These are phyloP conservation scores for Grallaria varia DNA, from an alignment of 2,113 vertebrate genomes.

Conservation along the genomic window DNA sequence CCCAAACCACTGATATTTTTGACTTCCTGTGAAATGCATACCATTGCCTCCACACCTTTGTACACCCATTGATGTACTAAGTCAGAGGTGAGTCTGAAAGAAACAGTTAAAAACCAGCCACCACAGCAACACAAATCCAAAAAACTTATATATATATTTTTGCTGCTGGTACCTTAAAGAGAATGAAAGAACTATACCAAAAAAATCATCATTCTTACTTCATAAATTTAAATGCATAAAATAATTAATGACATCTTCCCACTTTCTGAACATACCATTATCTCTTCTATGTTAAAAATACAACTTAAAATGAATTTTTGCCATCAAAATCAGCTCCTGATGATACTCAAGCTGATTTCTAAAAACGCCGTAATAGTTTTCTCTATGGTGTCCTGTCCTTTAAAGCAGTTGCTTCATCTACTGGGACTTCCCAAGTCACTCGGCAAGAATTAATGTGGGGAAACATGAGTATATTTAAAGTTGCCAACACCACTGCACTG, in stretches of 20 bases:
- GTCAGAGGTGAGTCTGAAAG: neutral
- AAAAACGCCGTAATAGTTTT: neutral
- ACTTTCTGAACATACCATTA: slow-evolving; percentile 1
- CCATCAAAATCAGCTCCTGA: slow-evolving; percentile 22
- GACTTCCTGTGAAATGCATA: neutral
- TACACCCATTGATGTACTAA: neutral
- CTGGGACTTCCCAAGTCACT: slow-evolving; percentile 23
- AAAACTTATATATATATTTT: neutral
- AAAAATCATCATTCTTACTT: neutral
- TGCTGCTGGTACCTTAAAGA: neutral
- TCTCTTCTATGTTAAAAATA: slow-evolving; percentile 22
- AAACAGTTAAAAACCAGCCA: neutral
- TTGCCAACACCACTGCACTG: neutral
- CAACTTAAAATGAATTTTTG: slow-evolving; percentile 35
- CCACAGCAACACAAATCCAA: neutral
- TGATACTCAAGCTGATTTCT: neutral
- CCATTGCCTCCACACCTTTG: neutral
- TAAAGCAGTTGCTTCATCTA: slow-evolving; percentile 47
- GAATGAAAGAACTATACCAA: neutral
- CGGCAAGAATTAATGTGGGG: neutral
- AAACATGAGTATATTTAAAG: neutral
- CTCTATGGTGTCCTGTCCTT: neutral
- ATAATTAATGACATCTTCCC: neutral
- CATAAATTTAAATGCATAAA: slow-evolving; percentile 27
- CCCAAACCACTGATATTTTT: neutral